Evolutionary conservation across 1,140 invertebrate genomes (phyloP).

Genomic region (Thereuonema tuberculata): DNA sequence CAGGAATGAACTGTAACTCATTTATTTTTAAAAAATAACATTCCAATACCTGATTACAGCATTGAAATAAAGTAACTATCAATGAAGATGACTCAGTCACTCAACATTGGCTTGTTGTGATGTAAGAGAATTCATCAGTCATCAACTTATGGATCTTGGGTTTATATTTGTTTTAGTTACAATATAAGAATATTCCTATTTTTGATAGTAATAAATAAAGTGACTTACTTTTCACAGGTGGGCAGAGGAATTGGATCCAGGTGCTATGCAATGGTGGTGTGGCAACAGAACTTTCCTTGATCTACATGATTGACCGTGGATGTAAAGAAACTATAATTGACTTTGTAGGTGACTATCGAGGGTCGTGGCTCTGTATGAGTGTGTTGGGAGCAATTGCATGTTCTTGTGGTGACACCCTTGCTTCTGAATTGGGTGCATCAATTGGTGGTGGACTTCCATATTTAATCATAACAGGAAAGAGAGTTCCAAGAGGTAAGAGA

Average conservation of each 20-base stretch:
- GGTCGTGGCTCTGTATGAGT: constrained; percentile 54
- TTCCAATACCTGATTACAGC: too few relatives aligned
- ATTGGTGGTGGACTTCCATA: constrained; percentile 49
- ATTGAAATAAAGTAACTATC: too few relatives aligned
- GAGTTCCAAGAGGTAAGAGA: constrained; percentile 53
- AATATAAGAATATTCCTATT: too few relatives aligned
- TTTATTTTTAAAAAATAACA: too few relatives aligned
- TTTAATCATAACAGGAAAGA: constrained; percentile 56
- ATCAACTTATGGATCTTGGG: too few relatives aligned
- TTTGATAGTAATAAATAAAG: not conserved
- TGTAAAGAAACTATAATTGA: constrained; percentile 63
- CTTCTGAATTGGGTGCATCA: constrained; percentile 74
- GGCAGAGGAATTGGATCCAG: constrained; percentile 80
- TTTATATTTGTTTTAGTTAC: too few relatives aligned
- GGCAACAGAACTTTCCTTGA: constrained; percentile 55
- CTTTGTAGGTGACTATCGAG: constrained; percentile 56
- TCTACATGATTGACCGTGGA: constrained; percentile 68
- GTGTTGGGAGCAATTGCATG: constrained; percentile 54
- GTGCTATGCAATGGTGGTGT: constrained; percentile 80
- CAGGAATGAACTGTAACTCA: too few relatives aligned
- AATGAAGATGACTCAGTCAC: too few relatives aligned
- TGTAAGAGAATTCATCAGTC: too few relatives aligned
- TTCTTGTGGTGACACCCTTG: constrained; percentile 81
- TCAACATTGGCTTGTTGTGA: too few relatives aligned
- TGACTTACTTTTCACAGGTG: constrained; percentile 35